Base-by-base conservation (phyloP, 2,888 invertebrate species). In the Drosophila austrosaltans region DNA sequence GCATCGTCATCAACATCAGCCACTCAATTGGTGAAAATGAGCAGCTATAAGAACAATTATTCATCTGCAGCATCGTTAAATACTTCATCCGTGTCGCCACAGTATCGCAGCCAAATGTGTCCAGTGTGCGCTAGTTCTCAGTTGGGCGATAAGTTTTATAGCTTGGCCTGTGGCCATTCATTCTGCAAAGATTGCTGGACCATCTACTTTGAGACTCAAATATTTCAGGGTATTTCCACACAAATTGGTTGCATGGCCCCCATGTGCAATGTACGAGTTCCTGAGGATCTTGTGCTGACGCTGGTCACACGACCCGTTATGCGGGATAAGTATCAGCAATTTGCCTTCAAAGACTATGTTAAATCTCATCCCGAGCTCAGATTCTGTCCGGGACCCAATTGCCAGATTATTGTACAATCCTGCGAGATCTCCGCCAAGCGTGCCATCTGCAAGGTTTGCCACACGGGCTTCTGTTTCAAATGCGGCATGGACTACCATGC, bases 401-500 rank as follows among this genome's bases (percentile, higher is more conserved):
- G 99, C 93, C 96, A 96, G 93, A 95, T 95, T 92, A 95, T 99
- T 78, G 95, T 98, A 90, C 95, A 96, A 89, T 97, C 98, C 57
- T 95, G 95, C 91, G 96, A 97, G 89, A 93, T 94, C 57, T 95
- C 95, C 90, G 96, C 97, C 10, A 97, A 98, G 92, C 95, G 98
- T 82, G 97, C 97, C 22, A 95, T 95, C 75, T 99, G 99, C 93
- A 95, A 95, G 76, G 94, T 95, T 57, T 99, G 99, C 93, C 97
- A 97, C 93, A 95, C 97, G 63, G 93, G 95, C 63, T 99, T 98
- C 91, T 99, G 99, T 94, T 98, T 97, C 92, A 96, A 96, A 78
- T 99, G 99, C 93, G 98, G 99, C 75, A 96, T 96, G 89, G 98
- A 98, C 82, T 99, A 99, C 92, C 99, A 99, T 92, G 99, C 99